phyloP scores from a whole-genome alignment of 2,113 vertebrate genomes.

The Todiramphus saurophagus region DNA sequence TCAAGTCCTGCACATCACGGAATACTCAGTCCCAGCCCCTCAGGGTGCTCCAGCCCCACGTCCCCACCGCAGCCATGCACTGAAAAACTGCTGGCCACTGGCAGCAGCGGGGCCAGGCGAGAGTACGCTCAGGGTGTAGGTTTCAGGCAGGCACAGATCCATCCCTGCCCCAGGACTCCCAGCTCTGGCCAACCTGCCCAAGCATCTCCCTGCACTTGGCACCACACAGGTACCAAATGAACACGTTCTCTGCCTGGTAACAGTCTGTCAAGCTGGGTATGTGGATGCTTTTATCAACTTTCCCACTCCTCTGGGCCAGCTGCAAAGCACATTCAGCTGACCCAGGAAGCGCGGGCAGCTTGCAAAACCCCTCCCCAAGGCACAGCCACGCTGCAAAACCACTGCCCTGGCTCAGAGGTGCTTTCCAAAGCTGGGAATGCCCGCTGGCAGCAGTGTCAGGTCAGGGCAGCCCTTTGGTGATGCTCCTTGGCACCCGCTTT shows the following conservation, averaged over 20 bases:
- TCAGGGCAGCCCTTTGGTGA: constrained; percentile 1
- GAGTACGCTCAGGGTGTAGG: rapidly evolving
- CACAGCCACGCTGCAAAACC: neutral
- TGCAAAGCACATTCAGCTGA: neutral
- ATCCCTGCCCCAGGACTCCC: rapidly evolving
- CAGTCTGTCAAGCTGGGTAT: neutral
- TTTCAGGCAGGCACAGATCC: rapidly evolving
- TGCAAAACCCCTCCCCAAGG: neutral
- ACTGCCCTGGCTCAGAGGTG: neutral
- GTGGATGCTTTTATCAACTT: neutral
- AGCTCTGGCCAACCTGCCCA: rapidly evolving
- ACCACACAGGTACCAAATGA: rapidly evolving
- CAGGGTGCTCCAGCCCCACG: rapidly evolving
- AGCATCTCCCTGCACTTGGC: neutral
- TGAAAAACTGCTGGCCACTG: no score
- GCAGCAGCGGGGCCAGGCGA: neutral
- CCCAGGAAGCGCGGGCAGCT: neutral
- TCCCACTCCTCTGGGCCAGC: neutral
- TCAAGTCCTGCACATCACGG: rapidly evolving
- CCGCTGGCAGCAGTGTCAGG: neutral
- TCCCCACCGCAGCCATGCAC: rapidly evolving
- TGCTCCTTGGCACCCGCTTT: neutral
- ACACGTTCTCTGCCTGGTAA: rapidly evolving
- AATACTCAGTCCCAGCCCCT: neutral
- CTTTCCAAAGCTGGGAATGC: neutral